Evolutionary conservation across 2,888 invertebrate species (phyloP).

Genomic region (Aleiodes alternator): DNA sequence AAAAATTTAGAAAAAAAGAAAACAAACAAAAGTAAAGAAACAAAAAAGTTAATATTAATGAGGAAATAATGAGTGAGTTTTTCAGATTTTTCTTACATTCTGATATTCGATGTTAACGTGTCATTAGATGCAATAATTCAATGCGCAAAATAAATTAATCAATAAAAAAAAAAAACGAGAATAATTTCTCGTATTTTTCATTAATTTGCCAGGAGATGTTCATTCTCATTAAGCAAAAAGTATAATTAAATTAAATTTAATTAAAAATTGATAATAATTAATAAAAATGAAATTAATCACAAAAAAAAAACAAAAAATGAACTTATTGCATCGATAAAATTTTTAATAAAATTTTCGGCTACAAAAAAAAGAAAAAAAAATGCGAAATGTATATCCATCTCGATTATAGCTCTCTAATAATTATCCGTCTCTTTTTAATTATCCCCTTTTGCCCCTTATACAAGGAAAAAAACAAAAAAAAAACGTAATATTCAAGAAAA

Average conservation of each 20-base stretch:
- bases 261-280: slow-evolving; percentile 17
- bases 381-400: slow-evolving; percentile 12
- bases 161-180: slow-evolving; percentile 27
- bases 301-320: slow-evolving; percentile 1
- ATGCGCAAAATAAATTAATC: slow-evolving; percentile 28
- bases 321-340: slow-evolving; percentile 24
- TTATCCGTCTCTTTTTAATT: slow-evolving; percentile 38
- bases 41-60: background rate
- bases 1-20: background rate
- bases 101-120: slow-evolving; percentile 31
- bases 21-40: background rate
- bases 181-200: slow-evolving; percentile 1
- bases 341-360: slow-evolving; percentile 5
- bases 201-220: slow-evolving; percentile 15
- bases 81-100: slow-evolving; percentile 46
- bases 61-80: slow-evolving; percentile 24
- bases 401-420: slow-evolving; percentile 38
- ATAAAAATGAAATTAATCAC: slow-evolving; percentile 14
- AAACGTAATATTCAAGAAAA: slow-evolving; percentile 9
- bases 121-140: slow-evolving; percentile 41
- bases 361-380: background rate
- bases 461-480: background rate
- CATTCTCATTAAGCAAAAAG: background rate
- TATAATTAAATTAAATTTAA: slow-evolving; percentile 22
- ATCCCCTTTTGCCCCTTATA: slow-evolving; percentile 1